phyloP scores from a whole-genome alignment of 1,140 invertebrate species.

The Akabosia matsudoensis region DNA sequence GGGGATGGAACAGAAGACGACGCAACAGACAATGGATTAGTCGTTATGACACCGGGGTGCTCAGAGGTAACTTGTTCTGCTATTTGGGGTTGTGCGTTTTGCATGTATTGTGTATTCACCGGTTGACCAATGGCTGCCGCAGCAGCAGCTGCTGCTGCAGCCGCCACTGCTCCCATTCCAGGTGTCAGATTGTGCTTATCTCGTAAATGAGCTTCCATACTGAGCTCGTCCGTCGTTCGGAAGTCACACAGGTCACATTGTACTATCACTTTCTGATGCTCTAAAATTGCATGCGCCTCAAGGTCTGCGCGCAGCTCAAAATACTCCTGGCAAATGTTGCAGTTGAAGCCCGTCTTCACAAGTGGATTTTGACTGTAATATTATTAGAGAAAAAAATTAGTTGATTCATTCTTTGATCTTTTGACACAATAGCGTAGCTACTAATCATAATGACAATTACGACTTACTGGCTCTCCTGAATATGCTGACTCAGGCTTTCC shows the following conservation, averaged over 20 bases:
- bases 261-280: constrained; percentile 50
- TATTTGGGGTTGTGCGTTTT: background rate
- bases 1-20: background rate
- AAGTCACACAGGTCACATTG: constrained; percentile 52
- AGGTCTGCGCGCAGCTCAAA: constrained; percentile 50
- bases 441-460: constrained; percentile 1
- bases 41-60: background rate
- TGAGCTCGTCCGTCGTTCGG: constrained; percentile 46
- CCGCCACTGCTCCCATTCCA: constrained; percentile 51
- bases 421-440: background rate
- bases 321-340: constrained; percentile 50
- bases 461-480: constrained; percentile 59
- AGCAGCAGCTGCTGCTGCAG: constrained; percentile 43
- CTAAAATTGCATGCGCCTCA: constrained; percentile 50
- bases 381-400: background rate
- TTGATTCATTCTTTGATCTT: no score
- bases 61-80: background rate
- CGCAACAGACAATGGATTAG: background rate
- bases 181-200: constrained; percentile 49
- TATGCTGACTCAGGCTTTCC: constrained; percentile 70
- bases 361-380: constrained; percentile 46
- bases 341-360: constrained; percentile 48
- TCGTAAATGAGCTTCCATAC: constrained; percentile 47
- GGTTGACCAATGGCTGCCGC: constrained; percentile 31
- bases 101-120: constrained; percentile 26